A percentile compares a stretch with the other conserved stretches of the same genome.
Conservation (phyloP, 2,797 vertebrate species). For the Cottoperca gobio region DNA sequence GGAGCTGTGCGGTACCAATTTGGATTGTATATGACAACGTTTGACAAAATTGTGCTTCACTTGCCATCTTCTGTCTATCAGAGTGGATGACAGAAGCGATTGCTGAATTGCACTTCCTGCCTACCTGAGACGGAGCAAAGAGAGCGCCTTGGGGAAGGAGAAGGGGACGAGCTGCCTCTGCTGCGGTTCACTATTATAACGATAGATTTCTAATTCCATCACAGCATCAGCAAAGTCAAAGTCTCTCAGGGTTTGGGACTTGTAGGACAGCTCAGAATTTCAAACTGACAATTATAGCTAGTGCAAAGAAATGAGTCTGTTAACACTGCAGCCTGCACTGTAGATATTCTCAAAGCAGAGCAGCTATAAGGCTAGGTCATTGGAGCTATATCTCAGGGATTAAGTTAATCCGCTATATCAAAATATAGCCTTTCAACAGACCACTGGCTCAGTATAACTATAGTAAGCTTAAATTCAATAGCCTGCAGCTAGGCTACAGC, state of each 20-base stretch:
- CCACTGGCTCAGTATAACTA: slow-evolving; percentile 52
- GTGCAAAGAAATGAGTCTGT: slow-evolving; percentile 21
- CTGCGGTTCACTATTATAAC: slow-evolving; percentile 28
- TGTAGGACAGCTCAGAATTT: slow-evolving; percentile 44
- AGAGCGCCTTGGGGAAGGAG: slow-evolving; percentile 43
- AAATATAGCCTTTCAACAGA: slow-evolving; percentile 66
- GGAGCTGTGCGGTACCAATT: slow-evolving; percentile 12
- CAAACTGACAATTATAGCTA: slow-evolving; percentile 53
- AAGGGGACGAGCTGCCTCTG: slow-evolving; percentile 32
- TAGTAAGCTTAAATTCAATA: slow-evolving; percentile 51
- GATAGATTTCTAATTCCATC: slow-evolving; percentile 62
- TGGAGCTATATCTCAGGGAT: slow-evolving; percentile 66
- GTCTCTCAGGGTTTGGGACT: slow-evolving; percentile 36
- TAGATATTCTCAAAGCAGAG: slow-evolving; percentile 50
- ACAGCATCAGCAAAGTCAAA: slow-evolving; percentile 54
- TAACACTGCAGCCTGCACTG: slow-evolving; percentile 38
- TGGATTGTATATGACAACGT: slow-evolving; percentile 12
- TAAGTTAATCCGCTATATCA: slow-evolving; percentile 69
- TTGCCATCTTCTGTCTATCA: slow-evolving; percentile 45
- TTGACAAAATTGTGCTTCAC: slow-evolving; percentile 37
- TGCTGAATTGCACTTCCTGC: slow-evolving; percentile 60
- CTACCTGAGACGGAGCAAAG: slow-evolving; percentile 55
- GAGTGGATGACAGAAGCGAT: slow-evolving; percentile 41
- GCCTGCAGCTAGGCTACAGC: slow-evolving; percentile 24
- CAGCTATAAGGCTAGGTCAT: slow-evolving; percentile 58